These are phyloP conservation scores for Cyclargus thomasi DNA, from an alignment of 1,140 invertebrate genomes.

Conservation along the genomic window DNA sequence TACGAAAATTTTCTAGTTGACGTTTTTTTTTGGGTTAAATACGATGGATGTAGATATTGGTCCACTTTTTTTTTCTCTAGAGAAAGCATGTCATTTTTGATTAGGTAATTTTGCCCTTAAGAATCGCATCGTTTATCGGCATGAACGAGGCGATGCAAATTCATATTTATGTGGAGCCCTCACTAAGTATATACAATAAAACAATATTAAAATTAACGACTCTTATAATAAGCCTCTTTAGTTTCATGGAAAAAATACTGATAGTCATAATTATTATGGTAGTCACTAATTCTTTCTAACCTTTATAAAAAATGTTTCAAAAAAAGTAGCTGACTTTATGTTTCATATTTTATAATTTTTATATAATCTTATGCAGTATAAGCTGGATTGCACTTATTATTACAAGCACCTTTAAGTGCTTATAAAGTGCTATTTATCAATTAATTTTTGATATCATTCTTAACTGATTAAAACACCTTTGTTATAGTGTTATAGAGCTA, in stretches of 20 bases:
- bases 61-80: too few relatives aligned
- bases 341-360: too few relatives aligned
- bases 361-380: neutral
- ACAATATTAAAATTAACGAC: slow-evolving; percentile 1
- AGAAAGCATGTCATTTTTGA: too few relatives aligned
- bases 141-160: too few relatives aligned
- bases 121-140: too few relatives aligned
- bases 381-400: neutral
- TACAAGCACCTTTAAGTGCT: neutral
- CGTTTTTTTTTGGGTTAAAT: too few relatives aligned
- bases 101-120: too few relatives aligned
- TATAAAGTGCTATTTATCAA: neutral
- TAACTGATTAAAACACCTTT: neutral
- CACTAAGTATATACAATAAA: too few relatives aligned
- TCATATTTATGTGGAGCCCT: too few relatives aligned
- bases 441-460: neutral
- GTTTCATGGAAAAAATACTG: neutral
- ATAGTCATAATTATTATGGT: neutral
- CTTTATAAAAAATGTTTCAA: neutral
- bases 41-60: too few relatives aligned
- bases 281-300: neutral
- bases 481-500: neutral
- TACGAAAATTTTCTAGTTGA: too few relatives aligned
- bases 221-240: slow-evolving; percentile 9
- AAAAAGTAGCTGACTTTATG: too few relatives aligned